Conservation (phyloP, 2,797 vertebrate species). For the Delichon dasypus region DNA sequence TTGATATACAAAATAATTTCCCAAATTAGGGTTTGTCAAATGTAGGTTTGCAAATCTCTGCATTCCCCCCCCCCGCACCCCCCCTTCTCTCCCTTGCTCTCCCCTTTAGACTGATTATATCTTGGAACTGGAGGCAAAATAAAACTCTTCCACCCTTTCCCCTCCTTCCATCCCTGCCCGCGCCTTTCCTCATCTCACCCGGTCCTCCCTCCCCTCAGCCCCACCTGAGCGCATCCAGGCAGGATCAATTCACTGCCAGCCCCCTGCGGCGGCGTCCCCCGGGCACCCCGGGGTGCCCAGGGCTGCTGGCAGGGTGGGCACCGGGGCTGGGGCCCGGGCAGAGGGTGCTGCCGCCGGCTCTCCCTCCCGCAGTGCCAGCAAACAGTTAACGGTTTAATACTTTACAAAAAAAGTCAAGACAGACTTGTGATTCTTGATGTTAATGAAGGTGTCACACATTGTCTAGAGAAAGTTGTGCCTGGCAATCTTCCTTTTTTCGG, state of each 20-base stretch:
- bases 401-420: constrained; percentile 99
- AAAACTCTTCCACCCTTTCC: constrained; percentile 62
- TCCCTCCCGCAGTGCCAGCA: constrained; percentile 69
- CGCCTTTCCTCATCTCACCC: constrained; percentile 35
- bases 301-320: not conserved
- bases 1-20: constrained; percentile 70
- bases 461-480: constrained; percentile 99
- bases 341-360: not conserved
- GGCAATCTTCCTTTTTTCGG: constrained; percentile 99
- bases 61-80: not conserved
- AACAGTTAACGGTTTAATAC: constrained; percentile 92
- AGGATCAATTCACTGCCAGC: accelerated
- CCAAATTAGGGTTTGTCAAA: constrained; percentile 71
- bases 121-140: constrained; percentile 67
- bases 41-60: constrained; percentile 49
- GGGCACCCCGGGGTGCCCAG: not conserved
- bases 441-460: constrained; percentile 99
- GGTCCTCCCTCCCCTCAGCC: not conserved
- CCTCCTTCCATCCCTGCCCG: constrained; percentile 40
- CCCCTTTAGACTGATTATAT: constrained; percentile 51
- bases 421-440: constrained; percentile 99
- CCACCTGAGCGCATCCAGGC: not conserved
- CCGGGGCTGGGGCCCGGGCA: not conserved
- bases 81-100: not conserved
- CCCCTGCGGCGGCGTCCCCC: not conserved